These are phyloP conservation scores for Mimachlamys varia DNA, from an alignment of 2,888 invertebrate genomes.

Conservation along the genomic window DNA sequence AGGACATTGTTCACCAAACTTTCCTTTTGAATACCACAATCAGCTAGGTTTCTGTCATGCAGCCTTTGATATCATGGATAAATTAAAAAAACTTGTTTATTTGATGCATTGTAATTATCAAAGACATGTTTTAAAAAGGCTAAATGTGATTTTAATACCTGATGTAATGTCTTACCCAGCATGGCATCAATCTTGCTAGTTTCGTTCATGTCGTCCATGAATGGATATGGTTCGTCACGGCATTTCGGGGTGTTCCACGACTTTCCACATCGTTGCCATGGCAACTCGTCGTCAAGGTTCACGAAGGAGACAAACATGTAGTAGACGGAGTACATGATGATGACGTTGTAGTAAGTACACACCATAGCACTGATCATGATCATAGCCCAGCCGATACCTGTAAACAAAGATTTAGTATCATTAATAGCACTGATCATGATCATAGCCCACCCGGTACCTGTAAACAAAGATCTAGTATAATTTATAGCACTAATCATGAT, in stretches of 20 bases:
- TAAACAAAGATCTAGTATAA: too few species aligned
- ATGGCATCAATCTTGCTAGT: conserved; percentile 46
- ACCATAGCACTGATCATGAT: conserved; percentile 70
- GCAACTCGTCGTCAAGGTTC: conserved; percentile 69
- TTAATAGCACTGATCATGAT: too few species aligned
- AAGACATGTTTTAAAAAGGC: too few species aligned
- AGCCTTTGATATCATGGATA: too few species aligned
- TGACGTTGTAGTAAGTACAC: conserved; percentile 73
- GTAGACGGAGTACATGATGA: conserved; percentile 74
- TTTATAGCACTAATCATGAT: too few species aligned
- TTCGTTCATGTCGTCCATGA: conserved; percentile 56
- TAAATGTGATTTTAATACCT: not conserved
- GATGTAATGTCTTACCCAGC: conserved; percentile 35
- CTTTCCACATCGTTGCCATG: conserved; percentile 69
- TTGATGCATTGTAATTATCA: too few species aligned
- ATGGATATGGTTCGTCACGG: conserved; percentile 62
- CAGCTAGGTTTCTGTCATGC: too few species aligned
- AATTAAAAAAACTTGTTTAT: too few species aligned
- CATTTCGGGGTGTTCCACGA: conserved; percentile 66
- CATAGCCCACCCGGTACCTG: too few species aligned
- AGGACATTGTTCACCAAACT: too few species aligned
- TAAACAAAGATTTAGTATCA: not conserved
- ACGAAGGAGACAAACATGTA: conserved; percentile 76
- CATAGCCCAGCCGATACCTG: conserved; percentile 75
- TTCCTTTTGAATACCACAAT: too few species aligned